Evolutionary conservation across 1,140 invertebrate genomes (phyloP).

Genomic region (Pachypsylla venusta): DNA sequence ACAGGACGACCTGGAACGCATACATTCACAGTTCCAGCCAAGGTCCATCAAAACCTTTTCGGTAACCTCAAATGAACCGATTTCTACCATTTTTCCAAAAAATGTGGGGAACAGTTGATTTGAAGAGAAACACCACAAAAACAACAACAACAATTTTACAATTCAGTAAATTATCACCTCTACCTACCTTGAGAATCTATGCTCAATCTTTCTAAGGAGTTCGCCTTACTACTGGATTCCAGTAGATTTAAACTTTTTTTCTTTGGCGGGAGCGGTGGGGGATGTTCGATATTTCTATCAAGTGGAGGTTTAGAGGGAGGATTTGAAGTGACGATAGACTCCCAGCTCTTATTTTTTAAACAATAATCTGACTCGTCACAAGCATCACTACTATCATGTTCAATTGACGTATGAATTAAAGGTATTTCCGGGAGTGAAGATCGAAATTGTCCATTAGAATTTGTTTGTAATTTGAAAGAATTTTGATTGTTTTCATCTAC

Average conservation of each 20-base stretch:
- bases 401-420: no score
- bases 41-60: no score
- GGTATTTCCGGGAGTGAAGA: background rate
- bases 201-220: background rate
- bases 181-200: background rate
- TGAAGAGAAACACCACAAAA: no score
- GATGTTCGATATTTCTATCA: background rate
- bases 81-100: no score
- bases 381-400: no score
- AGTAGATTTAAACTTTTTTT: background rate
- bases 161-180: no score
- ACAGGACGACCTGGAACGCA: no score
- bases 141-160: no score
- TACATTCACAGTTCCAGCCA: no score
- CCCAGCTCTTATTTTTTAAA: constrained; percentile 6
- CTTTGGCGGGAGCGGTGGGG: background rate
- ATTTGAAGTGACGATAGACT: background rate
- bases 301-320: background rate
- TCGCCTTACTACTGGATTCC: background rate
- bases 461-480: background rate
- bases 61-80: no score
- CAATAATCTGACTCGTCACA: no score
- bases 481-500: background rate
- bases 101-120: no score
- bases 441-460: background rate